A percentile compares a stretch with the other conserved stretches of the same genome.
Evolutionary conservation across 2,888 invertebrate species (phyloP).

Genomic region (Marronus borbonicus): DNA sequence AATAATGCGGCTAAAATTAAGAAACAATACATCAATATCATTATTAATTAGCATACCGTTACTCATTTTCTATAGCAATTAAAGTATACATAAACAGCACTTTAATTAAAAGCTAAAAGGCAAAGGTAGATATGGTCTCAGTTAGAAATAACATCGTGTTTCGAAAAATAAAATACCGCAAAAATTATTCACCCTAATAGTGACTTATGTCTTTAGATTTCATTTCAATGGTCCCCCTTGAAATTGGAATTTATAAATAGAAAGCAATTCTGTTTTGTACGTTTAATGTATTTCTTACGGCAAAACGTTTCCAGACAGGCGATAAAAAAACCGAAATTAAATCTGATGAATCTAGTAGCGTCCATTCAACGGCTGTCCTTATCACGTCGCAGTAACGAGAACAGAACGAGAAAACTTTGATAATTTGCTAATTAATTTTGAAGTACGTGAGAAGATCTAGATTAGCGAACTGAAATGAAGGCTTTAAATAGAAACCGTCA

Average conservation of each 20-base stretch:
- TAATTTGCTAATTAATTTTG: slow-evolving; percentile 10
- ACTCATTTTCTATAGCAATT: too few species aligned
- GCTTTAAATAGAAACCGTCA: too few species aligned
- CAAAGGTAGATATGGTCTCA: too few species aligned
- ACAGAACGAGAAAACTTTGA: background rate
- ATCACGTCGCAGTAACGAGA: background rate
- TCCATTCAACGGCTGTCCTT: background rate
- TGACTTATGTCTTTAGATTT: background rate
- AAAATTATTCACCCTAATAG: background rate
- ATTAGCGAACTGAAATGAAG: background rate
- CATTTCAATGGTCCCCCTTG: background rate
- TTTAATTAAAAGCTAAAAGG: too few species aligned
- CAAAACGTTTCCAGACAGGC: background rate
- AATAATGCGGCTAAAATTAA: too few species aligned
- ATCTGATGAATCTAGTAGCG: background rate
- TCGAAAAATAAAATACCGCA: too few species aligned
- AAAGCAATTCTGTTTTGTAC: background rate
- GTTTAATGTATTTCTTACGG: background rate
- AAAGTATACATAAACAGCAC: too few species aligned
- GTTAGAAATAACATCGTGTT: too few species aligned
- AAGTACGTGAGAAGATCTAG: background rate
- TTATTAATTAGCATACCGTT: too few species aligned
- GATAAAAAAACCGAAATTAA: slow-evolving; percentile 26
- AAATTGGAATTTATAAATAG: slow-evolving; percentile 1
- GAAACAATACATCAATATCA: too few species aligned